Percentiles rank a stretch among this genome's conserved stretches.
These are phyloP conservation scores for Acanthaster planci DNA, from an alignment of 35 echinoderm and acorn worm genomes.

Conservation along the genomic window DNA sequence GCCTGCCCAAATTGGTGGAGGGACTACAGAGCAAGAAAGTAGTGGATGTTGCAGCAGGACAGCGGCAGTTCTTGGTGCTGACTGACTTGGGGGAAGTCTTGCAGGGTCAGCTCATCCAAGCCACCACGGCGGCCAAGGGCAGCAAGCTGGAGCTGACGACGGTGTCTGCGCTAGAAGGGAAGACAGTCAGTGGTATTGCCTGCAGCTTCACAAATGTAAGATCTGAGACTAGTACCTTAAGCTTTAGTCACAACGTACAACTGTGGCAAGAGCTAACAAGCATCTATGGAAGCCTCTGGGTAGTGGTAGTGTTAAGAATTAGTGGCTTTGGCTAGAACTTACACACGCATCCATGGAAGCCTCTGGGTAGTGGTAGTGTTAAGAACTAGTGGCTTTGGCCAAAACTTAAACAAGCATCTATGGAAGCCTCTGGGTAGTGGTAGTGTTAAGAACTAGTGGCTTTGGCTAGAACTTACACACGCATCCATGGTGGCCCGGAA, in stretches of 20 bases:
- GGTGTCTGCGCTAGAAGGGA: conserved; percentile 75
- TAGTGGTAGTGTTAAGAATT: neutral
- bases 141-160: conserved; percentile 66
- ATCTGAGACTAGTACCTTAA: neutral
- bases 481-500: too few relatives aligned
- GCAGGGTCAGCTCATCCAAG: conserved; percentile 74
- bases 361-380: too few relatives aligned
- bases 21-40: conserved; percentile 75
- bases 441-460: too few relatives aligned
- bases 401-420: too few relatives aligned
- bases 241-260: neutral
- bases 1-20: conserved; percentile 82
- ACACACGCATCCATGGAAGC: too few relatives aligned
- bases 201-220: conserved; percentile 87
- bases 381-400: too few relatives aligned
- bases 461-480: too few relatives aligned
- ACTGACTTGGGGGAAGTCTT: conserved; percentile 79
- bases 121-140: conserved; percentile 40
- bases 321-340: neutral
- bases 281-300: neutral
- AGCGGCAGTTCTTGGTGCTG: conserved; percentile 59
- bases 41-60: conserved; percentile 57
- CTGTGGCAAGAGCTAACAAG: neutral
- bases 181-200: conserved; percentile 77
- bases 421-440: too few relatives aligned